Evolutionary conservation across 2,888 invertebrate genomes (phyloP).

Genomic region (Eupithecia tripunctaria): DNA sequence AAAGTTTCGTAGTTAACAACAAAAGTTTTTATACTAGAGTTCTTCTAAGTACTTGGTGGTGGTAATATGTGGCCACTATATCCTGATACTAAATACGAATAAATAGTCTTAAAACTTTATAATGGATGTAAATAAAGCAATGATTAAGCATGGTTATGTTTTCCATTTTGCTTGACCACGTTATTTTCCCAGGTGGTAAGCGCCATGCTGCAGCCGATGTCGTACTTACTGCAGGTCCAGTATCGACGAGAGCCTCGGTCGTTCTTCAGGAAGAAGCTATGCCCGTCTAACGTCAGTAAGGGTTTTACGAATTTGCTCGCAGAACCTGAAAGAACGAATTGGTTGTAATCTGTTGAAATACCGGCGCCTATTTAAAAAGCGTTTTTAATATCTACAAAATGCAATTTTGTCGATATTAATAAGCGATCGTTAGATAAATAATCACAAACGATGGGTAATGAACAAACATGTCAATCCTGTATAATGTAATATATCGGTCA

Average conservation of each 20-base stretch:
- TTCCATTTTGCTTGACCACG: background rate
- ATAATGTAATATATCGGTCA: too few species aligned
- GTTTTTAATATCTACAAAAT: background rate
- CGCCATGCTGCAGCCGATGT: background rate
- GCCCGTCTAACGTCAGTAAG: background rate
- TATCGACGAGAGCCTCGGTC: slow-evolving; percentile 2
- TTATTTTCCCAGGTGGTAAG: background rate
- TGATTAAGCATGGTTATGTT: background rate
- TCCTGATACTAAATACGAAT: background rate
- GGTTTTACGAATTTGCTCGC: background rate
- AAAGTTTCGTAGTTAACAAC: too few species aligned
- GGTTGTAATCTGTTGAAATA: background rate
- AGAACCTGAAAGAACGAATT: background rate
- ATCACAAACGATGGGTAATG: background rate
- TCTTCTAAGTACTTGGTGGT: background rate
- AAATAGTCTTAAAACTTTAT: background rate
- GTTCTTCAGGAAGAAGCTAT: slow-evolving; percentile 1
- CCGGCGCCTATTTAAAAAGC: background rate
- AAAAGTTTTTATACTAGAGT: too few species aligned
- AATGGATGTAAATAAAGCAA: background rate
- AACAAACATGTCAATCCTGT: background rate
- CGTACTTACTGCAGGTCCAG: slow-evolving; percentile 5
- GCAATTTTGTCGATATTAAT: background rate
- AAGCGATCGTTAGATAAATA: background rate
- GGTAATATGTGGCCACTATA: background rate